Percentiles rank a stretch among this genome's conserved stretches.
phyloP scores from a whole-genome alignment of 2,888 invertebrate species.

The Apomyelois bistriatella region DNA sequence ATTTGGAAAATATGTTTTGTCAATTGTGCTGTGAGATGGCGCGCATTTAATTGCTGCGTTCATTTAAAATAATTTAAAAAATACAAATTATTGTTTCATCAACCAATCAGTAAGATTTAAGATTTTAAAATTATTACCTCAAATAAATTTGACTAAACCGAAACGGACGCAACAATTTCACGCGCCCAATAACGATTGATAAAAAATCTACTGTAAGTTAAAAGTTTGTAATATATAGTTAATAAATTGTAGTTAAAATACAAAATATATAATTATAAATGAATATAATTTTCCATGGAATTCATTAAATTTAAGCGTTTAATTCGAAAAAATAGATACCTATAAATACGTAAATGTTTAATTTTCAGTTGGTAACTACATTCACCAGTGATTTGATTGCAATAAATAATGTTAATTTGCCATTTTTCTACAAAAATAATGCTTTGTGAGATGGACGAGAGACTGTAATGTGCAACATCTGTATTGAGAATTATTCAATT shows the following conservation, averaged over 20 bases:
- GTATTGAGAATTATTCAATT: constrained; percentile 78
- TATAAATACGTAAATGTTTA: constrained; percentile 24
- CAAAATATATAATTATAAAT: constrained; percentile 77
- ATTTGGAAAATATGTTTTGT: constrained; percentile 79
- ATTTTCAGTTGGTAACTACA: constrained; percentile 4
- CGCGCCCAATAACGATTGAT: constrained; percentile 67
- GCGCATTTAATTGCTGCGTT: constrained; percentile 56
- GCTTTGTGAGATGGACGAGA: constrained; percentile 55
- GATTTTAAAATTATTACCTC: neutral
- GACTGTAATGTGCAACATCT: constrained; percentile 69
- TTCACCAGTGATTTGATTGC: constrained; percentile 54
- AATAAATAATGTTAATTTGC: constrained; percentile 58
- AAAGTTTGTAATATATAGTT: constrained; percentile 78
- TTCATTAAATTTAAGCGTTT: constrained; percentile 68
- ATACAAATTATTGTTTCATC: neutral
- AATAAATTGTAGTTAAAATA: constrained; percentile 77
- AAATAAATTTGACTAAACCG: constrained; percentile 1
- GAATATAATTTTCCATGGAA: constrained; percentile 79
- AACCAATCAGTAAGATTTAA: constrained; percentile 1
- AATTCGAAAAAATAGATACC: constrained; percentile 37
- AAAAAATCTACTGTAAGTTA: constrained; percentile 67
- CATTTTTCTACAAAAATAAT: constrained; percentile 59
- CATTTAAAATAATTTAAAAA: constrained; percentile 17
- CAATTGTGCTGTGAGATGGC: constrained; percentile 75
- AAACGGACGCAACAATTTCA: constrained; percentile 48